These are phyloP conservation scores for Sander lucioperca DNA, from an alignment of 2,113 vertebrate species.

Conservation along the genomic window DNA sequence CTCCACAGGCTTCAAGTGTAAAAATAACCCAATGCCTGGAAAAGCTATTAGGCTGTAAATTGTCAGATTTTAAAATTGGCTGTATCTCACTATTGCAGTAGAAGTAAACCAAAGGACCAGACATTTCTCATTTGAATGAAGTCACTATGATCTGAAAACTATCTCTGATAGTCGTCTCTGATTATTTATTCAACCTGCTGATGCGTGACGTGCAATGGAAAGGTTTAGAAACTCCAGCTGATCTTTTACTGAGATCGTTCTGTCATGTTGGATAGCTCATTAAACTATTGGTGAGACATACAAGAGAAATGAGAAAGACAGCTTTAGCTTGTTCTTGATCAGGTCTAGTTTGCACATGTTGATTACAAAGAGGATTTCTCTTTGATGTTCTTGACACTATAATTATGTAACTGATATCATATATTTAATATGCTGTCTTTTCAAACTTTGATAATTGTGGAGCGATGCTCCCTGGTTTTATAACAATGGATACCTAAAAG, in stretches of 20 bases:
- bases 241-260: slow-evolving; percentile 46
- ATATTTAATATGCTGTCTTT: not conserved
- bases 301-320: slow-evolving; percentile 19
- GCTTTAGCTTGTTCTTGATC: slow-evolving; percentile 28
- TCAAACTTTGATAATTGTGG: slow-evolving; percentile 3
- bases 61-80: slow-evolving; percentile 64
- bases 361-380: slow-evolving; percentile 25
- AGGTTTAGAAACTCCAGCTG: slow-evolving; percentile 55
- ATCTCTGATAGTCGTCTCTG: slow-evolving; percentile 20
- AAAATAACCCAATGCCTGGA: slow-evolving; percentile 76
- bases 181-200: slow-evolving; percentile 49
- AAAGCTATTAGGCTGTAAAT: slow-evolving; percentile 79
- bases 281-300: slow-evolving; percentile 44
- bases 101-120: slow-evolving; percentile 62
- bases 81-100: slow-evolving; percentile 58
- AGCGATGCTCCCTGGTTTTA: slow-evolving; percentile 15
- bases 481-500: not conserved
- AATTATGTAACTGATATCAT: slow-evolving; percentile 32
- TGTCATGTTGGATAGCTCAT: slow-evolving; percentile 40
- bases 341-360: slow-evolving; percentile 41
- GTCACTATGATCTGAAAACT: slow-evolving; percentile 39
- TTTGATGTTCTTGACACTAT: slow-evolving; percentile 23
- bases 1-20: slow-evolving; percentile 54
- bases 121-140: slow-evolving; percentile 52
- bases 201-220: slow-evolving; percentile 51